Evolutionary conservation across 2,113 vertebrate species (phyloP).

Genomic region (Orcinus orca): DNA sequence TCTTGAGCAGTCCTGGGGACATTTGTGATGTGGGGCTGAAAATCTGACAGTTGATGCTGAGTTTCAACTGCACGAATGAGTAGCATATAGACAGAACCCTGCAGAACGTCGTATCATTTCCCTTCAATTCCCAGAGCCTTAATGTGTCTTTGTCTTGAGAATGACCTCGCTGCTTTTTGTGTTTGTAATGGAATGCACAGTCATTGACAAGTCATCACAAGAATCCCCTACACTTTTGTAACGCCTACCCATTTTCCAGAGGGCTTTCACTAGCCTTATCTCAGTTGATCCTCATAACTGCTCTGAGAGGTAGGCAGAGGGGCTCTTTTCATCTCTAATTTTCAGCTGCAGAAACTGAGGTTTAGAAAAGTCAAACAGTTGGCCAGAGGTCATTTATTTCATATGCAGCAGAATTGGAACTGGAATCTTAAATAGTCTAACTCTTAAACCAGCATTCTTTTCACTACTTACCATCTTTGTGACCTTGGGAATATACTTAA

Average conservation of each 20-base stretch:
- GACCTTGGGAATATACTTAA: not conserved
- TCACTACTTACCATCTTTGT: not conserved
- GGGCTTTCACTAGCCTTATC: constrained; percentile 56
- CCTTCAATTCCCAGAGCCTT: constrained; percentile 33
- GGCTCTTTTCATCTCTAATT: constrained; percentile 48
- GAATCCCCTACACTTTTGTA: constrained; percentile 53
- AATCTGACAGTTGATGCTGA: constrained; percentile 16
- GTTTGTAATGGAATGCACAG: constrained; percentile 62
- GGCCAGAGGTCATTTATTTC: not conserved
- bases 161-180: constrained; percentile 66
- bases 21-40: not conserved
- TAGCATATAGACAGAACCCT: not conserved
- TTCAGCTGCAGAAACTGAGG: constrained; percentile 41
- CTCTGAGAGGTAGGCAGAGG: not conserved
- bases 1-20: not conserved
- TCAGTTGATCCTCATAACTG: constrained; percentile 49
- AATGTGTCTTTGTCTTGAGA: constrained; percentile 44
- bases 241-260: not conserved
- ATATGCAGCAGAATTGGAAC: not conserved
- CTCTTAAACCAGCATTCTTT: not conserved
- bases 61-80: constrained; percentile 26
- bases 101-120: not conserved
- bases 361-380: constrained; percentile 21
- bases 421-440: not conserved
- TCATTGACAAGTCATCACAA: constrained; percentile 63